Evolutionary conservation across 2,113 vertebrate species (phyloP).

Genomic region (Microcebus jonahi): DNA sequence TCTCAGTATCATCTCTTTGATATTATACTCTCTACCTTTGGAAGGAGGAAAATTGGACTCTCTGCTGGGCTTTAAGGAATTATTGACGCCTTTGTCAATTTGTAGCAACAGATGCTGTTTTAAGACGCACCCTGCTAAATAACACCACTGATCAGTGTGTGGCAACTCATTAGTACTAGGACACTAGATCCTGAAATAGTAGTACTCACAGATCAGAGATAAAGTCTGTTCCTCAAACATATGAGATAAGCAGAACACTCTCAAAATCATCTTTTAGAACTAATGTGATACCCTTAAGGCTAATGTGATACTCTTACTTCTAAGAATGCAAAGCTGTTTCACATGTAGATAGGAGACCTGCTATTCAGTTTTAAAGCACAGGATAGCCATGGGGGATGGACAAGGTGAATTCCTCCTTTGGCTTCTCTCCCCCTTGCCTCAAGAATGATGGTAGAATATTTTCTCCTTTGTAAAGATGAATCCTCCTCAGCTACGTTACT

Average conservation of each 20-base stretch:
- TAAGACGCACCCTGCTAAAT: not conserved
- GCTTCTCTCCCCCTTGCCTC: not conserved
- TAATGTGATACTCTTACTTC: not conserved
- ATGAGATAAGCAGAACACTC: not conserved
- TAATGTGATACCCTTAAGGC: not conserved
- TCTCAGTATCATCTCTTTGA: not conserved
- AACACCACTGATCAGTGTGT: not conserved
- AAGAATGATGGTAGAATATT: not conserved
- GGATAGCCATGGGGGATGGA: accelerated
- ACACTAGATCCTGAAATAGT: not conserved
- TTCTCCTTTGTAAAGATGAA: not conserved
- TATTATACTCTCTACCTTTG: not conserved
- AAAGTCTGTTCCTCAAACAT: not conserved
- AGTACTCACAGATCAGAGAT: not conserved
- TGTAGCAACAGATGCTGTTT: not conserved
- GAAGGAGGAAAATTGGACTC: not conserved
- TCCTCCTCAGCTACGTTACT: not conserved
- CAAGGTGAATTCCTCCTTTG: too few relatives aligned
- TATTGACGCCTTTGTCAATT: not conserved
- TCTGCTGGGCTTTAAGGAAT: not conserved
- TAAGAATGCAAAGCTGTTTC: not conserved
- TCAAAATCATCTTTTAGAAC: not conserved
- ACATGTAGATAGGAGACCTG: not conserved
- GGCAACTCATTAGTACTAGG: not conserved
- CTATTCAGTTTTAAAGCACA: not conserved